Evolutionary conservation across 1,140 invertebrate species (phyloP), one percentile per base, ranked within the genome.

Genomic region (Globodera ellingtonae): DNA sequence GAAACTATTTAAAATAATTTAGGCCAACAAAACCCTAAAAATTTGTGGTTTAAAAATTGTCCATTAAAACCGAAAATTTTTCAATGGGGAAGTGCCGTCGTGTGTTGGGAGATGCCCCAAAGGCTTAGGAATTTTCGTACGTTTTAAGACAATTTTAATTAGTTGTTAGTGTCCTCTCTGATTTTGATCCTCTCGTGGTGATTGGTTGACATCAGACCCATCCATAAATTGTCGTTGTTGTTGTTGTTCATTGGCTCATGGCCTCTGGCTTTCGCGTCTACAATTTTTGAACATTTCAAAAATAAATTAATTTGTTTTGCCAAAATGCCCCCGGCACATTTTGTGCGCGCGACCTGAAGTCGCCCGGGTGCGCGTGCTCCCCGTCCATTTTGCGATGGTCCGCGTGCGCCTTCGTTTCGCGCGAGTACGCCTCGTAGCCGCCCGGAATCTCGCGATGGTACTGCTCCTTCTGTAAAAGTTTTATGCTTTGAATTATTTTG

Each of bases 361-460:
- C 56, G 56, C 56, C 56, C 56, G 56, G 56, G 15, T 62, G 56
- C 56, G 10, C 52, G 6, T 24, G 46, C 73, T 46, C 44, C 0
- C 75, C 75, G 69, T 77, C 46, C 48, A 77, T 46, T 47, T 77
- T 77, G 48, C 62, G 65, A 6, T 35, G 35, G 48, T 62, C 52
- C 65, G 75, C 24, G 69, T 77, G 75, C 50, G 82, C 74, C 56
- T 83, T 83, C 35, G 69, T 66, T 35, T 83, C 82, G 15, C 82
- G 74, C 52, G 67, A 66, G 62, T 83, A 83, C n/a, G 73, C 59
- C 62, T 83, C 82, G 48, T 84, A 84, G 21, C 82, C 82, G 47
- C 82, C 82, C 48, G 82, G 82, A 62, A 83, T 83, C 69, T 83
- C 59, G 56, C 78, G 66, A 18, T 70, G 67, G 67, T 70, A 47